Conservation (phyloP, 1,140 invertebrate genomes). For the Neelides sp. region DNA sequence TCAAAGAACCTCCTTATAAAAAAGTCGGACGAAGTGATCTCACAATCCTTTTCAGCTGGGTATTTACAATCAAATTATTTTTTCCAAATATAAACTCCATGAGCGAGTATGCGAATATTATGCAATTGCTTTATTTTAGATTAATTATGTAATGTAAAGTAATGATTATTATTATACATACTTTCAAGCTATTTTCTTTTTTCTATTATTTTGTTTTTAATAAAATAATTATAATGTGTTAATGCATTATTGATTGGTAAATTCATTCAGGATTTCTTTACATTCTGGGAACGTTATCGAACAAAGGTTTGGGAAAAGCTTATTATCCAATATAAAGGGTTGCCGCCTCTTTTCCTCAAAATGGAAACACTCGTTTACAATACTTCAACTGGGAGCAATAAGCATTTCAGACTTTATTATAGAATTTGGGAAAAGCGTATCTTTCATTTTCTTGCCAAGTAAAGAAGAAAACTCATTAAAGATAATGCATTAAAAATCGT, state of each 20-base stretch:
- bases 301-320: slow-evolving; percentile 16
- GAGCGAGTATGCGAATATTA: too few species aligned
- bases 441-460: slow-evolving; percentile 37
- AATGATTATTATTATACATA: too few species aligned
- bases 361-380: slow-evolving; percentile 35
- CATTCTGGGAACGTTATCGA: slow-evolving; percentile 28
- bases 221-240: neutral
- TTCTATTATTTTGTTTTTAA: neutral
- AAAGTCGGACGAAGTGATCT: slow-evolving; percentile 6
- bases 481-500: too few species aligned
- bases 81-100: too few species aligned
- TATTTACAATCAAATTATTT: slow-evolving; percentile 10
- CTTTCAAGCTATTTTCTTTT: neutral
- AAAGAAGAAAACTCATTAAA: too few species aligned
- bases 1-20: slow-evolving; percentile 27
- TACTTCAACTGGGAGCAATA: slow-evolving; percentile 37
- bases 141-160: too few species aligned
- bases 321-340: slow-evolving; percentile 15
- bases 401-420: slow-evolving; percentile 39
- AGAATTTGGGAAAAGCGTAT: slow-evolving; percentile 39
- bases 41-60: slow-evolving; percentile 26
- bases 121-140: too few species aligned
- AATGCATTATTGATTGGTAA: neutral
- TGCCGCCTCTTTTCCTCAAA: slow-evolving; percentile 22
- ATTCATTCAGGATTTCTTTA: slow-evolving; percentile 24